Conservation (phyloP, 2,888 invertebrate genomes). For the Bellardia pandia region DNA sequence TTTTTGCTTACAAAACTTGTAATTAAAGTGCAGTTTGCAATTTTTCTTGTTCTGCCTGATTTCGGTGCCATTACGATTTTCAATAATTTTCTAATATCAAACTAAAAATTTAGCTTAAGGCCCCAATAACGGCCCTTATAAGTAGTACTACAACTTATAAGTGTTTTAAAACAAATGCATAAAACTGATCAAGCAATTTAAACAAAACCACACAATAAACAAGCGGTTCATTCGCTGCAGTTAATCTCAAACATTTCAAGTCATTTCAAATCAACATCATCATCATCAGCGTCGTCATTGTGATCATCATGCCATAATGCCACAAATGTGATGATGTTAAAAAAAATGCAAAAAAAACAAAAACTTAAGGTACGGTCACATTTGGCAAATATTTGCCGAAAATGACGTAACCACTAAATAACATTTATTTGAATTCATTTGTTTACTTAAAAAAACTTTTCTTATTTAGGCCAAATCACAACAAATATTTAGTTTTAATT, state of each 20-base stretch:
- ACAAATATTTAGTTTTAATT: too few species aligned
- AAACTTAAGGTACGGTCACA: too few species aligned
- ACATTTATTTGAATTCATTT: too few species aligned
- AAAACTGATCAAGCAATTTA: conserved; percentile 16
- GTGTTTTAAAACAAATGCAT: neutral
- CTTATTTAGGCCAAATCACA: too few species aligned
- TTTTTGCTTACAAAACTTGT: too few species aligned
- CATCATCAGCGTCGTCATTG: neutral
- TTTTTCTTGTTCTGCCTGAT: too few species aligned
- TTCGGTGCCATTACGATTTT: too few species aligned
- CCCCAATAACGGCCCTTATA: neutral
- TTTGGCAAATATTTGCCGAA: too few species aligned
- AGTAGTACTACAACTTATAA: neutral
- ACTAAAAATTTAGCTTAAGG: neutral
- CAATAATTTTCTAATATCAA: too few species aligned
- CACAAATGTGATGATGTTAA: conserved; percentile 58
- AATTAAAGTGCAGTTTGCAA: too few species aligned
- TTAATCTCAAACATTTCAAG: conserved; percentile 28
- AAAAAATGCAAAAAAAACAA: conserved; percentile 28
- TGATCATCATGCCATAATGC: conserved; percentile 30
- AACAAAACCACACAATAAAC: conserved; percentile 10
- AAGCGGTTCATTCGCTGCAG: conserved; percentile 1
- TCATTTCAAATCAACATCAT: conserved; percentile 13
- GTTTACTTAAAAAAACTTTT: too few species aligned
- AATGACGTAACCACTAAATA: too few species aligned